Evolutionary conservation across 2,797 vertebrate species (phyloP).

Genomic region (Linurgus olivaceus): DNA sequence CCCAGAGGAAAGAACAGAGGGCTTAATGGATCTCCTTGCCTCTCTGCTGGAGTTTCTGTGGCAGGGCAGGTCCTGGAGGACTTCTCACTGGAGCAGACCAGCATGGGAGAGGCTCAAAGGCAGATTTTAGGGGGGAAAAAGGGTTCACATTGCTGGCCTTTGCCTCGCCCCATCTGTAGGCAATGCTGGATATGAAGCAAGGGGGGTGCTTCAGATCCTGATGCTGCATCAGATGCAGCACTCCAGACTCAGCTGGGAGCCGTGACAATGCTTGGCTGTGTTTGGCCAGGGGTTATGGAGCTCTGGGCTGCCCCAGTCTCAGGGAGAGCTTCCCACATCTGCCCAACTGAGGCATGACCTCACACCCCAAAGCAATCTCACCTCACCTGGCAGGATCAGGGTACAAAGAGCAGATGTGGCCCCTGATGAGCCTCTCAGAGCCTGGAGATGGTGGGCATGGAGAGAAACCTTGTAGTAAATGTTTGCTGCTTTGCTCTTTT

Average conservation of each 20-base stretch:
- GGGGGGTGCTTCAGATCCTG: neutral
- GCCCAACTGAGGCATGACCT: neutral
- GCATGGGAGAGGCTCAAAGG: neutral
- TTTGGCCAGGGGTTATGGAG: neutral
- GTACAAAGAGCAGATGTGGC: neutral
- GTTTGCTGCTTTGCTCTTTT: neutral
- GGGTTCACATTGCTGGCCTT: neutral
- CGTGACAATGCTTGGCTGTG: neutral
- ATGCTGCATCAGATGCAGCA: neutral
- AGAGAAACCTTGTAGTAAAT: neutral
- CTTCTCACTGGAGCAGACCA: neutral
- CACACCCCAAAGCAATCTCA: neutral
- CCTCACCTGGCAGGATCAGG: neutral
- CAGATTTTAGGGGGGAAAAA: neutral
- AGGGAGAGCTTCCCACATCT: neutral
- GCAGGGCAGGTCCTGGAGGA: neutral
- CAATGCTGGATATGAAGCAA: neutral
- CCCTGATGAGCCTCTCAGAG: neutral
- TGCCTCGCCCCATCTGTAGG: neutral
- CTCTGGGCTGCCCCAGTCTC: neutral
- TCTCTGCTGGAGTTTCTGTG: neutral
- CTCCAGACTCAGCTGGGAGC: neutral
- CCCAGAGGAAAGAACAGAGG: neutral
- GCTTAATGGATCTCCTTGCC: neutral
- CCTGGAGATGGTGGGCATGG: neutral